Percentiles rank a stretch among this genome's conserved stretches.
Evolutionary conservation across 1,140 invertebrate genomes (phyloP).

Genomic region (Scaptomyza montana): DNA sequence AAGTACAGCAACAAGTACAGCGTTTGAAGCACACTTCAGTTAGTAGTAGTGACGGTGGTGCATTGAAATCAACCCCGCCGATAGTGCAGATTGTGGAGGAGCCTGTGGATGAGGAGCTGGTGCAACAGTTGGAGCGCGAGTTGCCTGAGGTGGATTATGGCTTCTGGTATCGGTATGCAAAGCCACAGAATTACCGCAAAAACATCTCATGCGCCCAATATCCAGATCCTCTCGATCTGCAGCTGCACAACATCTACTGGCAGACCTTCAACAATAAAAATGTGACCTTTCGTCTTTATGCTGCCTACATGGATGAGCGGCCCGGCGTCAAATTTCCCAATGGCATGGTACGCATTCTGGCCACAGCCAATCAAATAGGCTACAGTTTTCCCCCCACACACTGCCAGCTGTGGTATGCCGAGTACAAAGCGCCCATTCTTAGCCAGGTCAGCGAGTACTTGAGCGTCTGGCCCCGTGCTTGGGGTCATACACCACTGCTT

Average conservation of each 20-base stretch:
- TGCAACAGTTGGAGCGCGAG: slow-evolving; percentile 52
- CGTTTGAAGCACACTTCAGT: background rate
- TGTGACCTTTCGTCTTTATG: slow-evolving; percentile 93
- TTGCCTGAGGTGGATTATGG: slow-evolving; percentile 68
- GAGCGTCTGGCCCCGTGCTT: slow-evolving; percentile 94
- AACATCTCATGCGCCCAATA: slow-evolving; percentile 49
- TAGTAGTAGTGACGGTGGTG: background rate
- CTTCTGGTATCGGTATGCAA: slow-evolving; percentile 51
- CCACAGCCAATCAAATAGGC: slow-evolving; percentile 93
- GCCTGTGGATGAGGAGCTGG: slow-evolving; percentile 51
- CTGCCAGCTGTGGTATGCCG: slow-evolving; percentile 95
- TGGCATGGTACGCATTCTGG: slow-evolving; percentile 89
- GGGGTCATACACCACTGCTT: slow-evolving; percentile 94
- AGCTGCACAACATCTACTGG: slow-evolving; percentile 86
- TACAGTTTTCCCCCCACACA: slow-evolving; percentile 87
- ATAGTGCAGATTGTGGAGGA: slow-evolving; percentile 20
- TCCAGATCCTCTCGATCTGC: slow-evolving; percentile 55
- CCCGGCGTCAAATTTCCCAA: slow-evolving; percentile 86
- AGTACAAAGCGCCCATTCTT: slow-evolving; percentile 88
- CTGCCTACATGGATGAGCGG: slow-evolving; percentile 93
- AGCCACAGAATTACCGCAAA: slow-evolving; percentile 33
- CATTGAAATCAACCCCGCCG: slow-evolving; percentile 1
- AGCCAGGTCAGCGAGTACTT: slow-evolving; percentile 91
- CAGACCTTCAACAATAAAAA: slow-evolving; percentile 90
- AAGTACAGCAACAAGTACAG: background rate